phyloP scores from a whole-genome alignment of 2,797 vertebrate genomes.

The Amniataba percoides region DNA sequence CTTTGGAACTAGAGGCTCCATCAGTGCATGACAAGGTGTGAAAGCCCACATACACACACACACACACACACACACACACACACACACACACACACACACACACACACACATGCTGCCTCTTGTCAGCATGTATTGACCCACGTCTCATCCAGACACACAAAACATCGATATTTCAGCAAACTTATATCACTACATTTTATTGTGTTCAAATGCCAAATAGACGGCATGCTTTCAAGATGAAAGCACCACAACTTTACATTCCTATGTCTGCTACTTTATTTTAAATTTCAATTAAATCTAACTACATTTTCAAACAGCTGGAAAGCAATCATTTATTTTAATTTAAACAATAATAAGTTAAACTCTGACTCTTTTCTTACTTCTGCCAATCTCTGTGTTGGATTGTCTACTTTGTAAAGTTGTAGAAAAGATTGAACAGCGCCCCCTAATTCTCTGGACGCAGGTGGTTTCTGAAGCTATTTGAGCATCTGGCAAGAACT shows the following conservation, averaged over 20 bases:
- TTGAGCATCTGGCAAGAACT: neutral
- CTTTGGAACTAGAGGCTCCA: conserved; percentile 20
- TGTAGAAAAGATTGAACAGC: too few species aligned
- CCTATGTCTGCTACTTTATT: neutral
- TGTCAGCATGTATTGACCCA: conserved; percentile 31
- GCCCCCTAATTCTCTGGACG: neutral
- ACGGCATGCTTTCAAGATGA: neutral
- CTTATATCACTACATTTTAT: too few species aligned
- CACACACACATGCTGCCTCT: conserved; percentile 2
- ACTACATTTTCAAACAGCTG: neutral
- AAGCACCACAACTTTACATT: neutral
- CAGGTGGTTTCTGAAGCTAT: neutral
- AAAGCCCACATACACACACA: conserved; percentile 29
- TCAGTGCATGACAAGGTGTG: conserved; percentile 59
- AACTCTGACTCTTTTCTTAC: neutral
- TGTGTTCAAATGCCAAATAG: neutral
- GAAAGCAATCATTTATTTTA: too few species aligned
- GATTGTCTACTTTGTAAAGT: neutral
- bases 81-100: conserved; percentile 10
- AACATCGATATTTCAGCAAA: neutral
- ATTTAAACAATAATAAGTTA: too few species aligned
- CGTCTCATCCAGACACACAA: conserved; percentile 12
- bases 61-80: conserved; percentile 4
- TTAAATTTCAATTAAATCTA: too few species aligned
- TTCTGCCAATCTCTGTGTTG: neutral